These are phyloP conservation scores for Mastomys coucha DNA, from an alignment of 2,113 vertebrate genomes.

Conservation along the genomic window DNA sequence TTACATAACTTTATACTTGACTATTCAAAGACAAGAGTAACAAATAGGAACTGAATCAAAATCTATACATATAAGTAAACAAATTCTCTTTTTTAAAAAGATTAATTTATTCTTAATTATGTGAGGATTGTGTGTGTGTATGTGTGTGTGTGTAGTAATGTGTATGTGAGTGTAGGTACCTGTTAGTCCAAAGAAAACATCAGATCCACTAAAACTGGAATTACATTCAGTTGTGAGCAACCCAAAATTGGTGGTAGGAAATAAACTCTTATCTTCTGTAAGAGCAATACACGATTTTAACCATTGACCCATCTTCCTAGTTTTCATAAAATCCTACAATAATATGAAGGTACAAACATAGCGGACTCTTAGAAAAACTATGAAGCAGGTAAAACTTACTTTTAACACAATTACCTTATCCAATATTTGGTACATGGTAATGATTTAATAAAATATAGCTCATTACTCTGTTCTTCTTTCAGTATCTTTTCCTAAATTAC, in stretches of 20 bases:
- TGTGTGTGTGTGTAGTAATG: not conserved
- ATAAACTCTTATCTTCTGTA: not conserved
- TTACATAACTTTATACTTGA: not conserved
- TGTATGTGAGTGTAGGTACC: not conserved
- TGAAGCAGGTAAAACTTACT: not conserved
- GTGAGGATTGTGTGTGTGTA: not conserved
- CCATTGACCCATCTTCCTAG: too few species aligned
- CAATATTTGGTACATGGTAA: not conserved
- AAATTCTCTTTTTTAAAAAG: not conserved
- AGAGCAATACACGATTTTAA: not conserved
- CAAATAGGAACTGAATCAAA: constrained; percentile 44
- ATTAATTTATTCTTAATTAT: not conserved
- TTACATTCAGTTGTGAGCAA: not conserved
- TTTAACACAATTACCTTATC: not conserved
- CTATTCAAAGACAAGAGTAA: constrained; percentile 41
- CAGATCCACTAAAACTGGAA: not conserved
- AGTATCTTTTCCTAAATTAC: not conserved
- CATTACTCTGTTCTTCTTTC: not conserved
- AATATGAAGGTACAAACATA: not conserved
- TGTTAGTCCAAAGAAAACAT: not conserved
- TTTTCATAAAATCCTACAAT: constrained; percentile 8
- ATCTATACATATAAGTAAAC: not conserved
- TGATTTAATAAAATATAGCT: constrained; percentile 1
- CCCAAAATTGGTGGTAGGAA: not conserved
- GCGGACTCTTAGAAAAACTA: not conserved